A percentile compares a stretch with the other conserved stretches of the same genome.
These are phyloP conservation scores for Ligdia adustata DNA, from an alignment of 2,888 invertebrate genomes.

Conservation along the genomic window DNA sequence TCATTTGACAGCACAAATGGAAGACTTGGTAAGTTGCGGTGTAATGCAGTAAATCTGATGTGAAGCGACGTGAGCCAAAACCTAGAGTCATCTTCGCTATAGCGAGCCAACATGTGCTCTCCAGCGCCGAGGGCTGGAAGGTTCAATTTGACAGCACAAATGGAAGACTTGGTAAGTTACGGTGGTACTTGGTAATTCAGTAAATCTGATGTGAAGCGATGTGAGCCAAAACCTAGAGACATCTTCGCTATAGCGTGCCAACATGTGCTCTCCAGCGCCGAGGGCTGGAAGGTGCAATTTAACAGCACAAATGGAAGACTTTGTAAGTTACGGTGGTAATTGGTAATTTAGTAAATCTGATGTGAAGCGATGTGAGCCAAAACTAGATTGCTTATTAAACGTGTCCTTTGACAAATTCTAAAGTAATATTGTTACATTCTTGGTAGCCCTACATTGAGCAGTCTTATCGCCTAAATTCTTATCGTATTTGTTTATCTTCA, in stretches of 20 bases:
- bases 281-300: slow-evolving; percentile 98
- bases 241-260: slow-evolving; percentile 95
- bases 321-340: slow-evolving; percentile 85
- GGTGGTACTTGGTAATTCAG: too few relatives aligned
- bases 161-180: slow-evolving; percentile 92
- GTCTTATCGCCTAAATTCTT: too few relatives aligned
- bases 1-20: slow-evolving; percentile 96
- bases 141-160: slow-evolving; percentile 95
- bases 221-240: slow-evolving; percentile 89
- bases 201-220: slow-evolving; percentile 94
- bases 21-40: slow-evolving; percentile 88
- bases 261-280: slow-evolving; percentile 93
- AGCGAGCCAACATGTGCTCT: slow-evolving; percentile 93
- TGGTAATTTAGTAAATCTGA: too few relatives aligned
- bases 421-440: too few relatives aligned
- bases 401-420: too few relatives aligned
- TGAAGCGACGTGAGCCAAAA: slow-evolving; percentile 93
- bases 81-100: slow-evolving; percentile 91
- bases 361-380: slow-evolving; percentile 94
- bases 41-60: too few relatives aligned
- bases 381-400: too few relatives aligned
- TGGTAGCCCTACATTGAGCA: too few relatives aligned
- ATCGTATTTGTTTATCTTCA: slow-evolving; percentile 38
- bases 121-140: slow-evolving; percentile 97
- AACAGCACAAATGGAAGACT: slow-evolving; percentile 95